Base-by-base conservation (phyloP, 2,888 invertebrate species). In the Macaria notata region DNA sequence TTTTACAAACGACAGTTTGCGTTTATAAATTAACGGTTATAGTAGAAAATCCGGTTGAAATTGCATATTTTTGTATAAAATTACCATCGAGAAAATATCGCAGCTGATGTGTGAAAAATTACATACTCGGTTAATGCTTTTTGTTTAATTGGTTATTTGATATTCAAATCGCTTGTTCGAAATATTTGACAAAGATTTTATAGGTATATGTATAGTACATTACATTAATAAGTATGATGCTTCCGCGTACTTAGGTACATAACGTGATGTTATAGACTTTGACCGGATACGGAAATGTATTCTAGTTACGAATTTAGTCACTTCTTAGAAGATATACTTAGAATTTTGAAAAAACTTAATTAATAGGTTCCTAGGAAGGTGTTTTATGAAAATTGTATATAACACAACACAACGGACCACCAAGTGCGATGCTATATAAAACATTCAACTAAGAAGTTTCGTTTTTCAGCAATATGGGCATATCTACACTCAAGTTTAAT, bases 11-110 rank as follows among this genome's bases (percentile, higher is more conserved):
- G 31, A 30, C 48, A 50, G 36, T 56, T 59, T 59, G 54, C 46
- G 49, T 57, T 48, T 59, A 63, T 61, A 61, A 58, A 57, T 47
- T 50, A 53, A 31, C 55, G 46, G 55, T 49, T 56, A 54, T 55
- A 55, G 56, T 56, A 57, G 59, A 55, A 56, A 63, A 56, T 45
- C 52, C 50, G 51, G 56, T 60, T 54, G 30, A 56, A 46, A 58
- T 36, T 64, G 50, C 54, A 64, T 62, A 57, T 42, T 46, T 33
- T 56, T 33, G 49, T 31, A 54, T 56, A 63, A 54, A 56, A n/a
- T 59, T 48, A 50, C 33, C 31, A 29, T 38, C 4, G 45, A 52
- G 46, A 31, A 56, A 38, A 57, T 45, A 45, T 9, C 41, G 9
- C 33, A 31, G n/a, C 9, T 7, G n/a, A 30, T 46, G 49, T 33